Conservation (phyloP, 2,797 vertebrate species). For the Odontamblyopus lacepedii region DNA sequence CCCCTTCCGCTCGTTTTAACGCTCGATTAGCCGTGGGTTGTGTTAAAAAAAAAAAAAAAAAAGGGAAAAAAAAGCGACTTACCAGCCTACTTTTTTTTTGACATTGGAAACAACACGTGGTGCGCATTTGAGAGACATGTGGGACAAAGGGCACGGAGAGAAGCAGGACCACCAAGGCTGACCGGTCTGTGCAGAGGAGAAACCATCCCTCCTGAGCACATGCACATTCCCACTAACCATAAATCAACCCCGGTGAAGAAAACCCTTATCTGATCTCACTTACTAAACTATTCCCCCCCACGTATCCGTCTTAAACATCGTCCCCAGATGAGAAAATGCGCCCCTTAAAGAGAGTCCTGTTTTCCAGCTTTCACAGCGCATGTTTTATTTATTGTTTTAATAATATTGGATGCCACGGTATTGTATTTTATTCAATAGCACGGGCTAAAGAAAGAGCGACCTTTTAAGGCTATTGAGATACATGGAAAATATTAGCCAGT, state of each 20-base stretch:
- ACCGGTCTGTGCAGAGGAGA: conserved; percentile 23
- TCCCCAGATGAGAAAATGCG: background rate
- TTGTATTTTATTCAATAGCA: background rate
- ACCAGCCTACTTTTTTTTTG: conserved; percentile 44
- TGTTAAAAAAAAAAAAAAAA: background rate
- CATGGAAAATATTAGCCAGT: conserved; percentile 57
- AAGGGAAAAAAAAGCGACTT: conserved; percentile 18
- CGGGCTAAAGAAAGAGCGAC: conserved; percentile 12
- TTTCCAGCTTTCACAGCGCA: background rate
- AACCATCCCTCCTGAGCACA: conserved; percentile 35
- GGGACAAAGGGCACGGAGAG: conserved; percentile 77
- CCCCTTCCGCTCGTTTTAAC: background rate
- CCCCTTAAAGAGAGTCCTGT: background rate
- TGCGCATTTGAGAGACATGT: conserved; percentile 70
- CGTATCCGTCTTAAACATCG: conserved; percentile 1
- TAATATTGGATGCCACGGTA: background rate
- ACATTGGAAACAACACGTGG: conserved; percentile 79
- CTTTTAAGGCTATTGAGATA: conserved; percentile 18
- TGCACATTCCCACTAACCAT: conserved; percentile 36
- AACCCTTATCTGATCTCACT: conserved; percentile 25
- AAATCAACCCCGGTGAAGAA: conserved; percentile 28
- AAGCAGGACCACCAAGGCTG: conserved; percentile 63
- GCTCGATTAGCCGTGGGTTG: background rate
- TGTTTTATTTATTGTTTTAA: conserved; percentile 10
- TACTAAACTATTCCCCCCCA: conserved; percentile 8